Conservation (phyloP, 2,113 vertebrate species). For the Phainopepla nitens region DNA sequence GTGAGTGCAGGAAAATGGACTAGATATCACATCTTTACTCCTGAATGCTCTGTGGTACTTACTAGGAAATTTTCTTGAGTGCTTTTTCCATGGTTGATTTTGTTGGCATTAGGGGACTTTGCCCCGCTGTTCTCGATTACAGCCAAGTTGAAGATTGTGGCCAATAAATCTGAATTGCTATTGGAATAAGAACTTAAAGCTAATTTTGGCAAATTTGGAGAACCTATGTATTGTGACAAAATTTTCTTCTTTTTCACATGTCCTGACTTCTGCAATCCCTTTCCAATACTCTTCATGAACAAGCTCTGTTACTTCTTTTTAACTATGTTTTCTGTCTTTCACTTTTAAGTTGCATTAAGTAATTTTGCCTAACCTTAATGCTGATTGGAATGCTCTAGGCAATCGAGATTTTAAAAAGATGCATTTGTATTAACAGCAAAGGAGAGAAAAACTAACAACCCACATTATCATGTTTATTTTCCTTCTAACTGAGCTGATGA, state of each 20-base stretch:
- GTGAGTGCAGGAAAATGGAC: neutral
- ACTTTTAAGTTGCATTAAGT: neutral
- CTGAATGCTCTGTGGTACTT: neutral
- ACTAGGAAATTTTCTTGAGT: neutral
- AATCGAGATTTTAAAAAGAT: neutral
- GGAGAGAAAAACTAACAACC: neutral
- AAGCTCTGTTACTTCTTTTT: neutral
- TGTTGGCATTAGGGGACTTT: neutral
- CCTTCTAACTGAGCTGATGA: neutral
- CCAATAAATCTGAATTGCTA: neutral
- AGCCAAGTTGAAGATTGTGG: neutral
- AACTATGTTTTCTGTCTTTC: neutral
- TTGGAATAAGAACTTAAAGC: neutral
- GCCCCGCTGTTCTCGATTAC: neutral
- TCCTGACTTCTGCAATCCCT: neutral
- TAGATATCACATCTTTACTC: neutral
- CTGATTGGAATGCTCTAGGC: neutral
- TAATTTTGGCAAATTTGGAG: neutral
- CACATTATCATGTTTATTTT: slow-evolving; percentile 11
- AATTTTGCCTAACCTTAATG: neutral
- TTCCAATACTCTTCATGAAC: neutral
- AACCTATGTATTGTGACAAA: rapidly evolving
- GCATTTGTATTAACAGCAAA: neutral
- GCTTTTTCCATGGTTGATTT: neutral
- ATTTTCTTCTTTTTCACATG: neutral